These are phyloP conservation scores for Bimastos eiseni DNA, from an alignment of 2,888 invertebrate species.

Conservation along the genomic window DNA sequence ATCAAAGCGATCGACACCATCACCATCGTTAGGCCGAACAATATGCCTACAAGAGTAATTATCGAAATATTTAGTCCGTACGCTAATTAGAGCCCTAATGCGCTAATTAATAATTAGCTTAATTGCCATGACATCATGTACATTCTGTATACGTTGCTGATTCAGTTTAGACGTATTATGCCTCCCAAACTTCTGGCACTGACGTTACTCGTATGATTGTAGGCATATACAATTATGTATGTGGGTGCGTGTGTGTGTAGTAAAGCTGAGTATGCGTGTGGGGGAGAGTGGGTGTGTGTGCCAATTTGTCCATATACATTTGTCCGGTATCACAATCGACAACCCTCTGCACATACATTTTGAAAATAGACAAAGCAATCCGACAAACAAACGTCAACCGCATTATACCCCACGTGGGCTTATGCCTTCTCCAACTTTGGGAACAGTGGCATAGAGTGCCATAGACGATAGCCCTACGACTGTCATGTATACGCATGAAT, in stretches of 20 bases:
- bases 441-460: no score
- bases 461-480: not conserved
- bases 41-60: slow-evolving; percentile 38
- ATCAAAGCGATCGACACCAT: slow-evolving; percentile 45
- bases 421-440: not conserved
- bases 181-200: not conserved
- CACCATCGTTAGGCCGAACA: slow-evolving; percentile 44
- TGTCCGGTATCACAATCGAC: not conserved
- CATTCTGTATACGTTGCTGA: not conserved
- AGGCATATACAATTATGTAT: not conserved
- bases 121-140: not conserved
- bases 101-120: not conserved
- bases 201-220: not conserved
- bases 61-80: not conserved
- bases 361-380: not conserved
- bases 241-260: not conserved
- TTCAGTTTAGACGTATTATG: not conserved
- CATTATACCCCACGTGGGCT: not conserved
- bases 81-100: not conserved
- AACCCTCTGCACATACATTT: not conserved
- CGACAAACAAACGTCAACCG: not conserved
- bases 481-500: not conserved
- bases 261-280: not conserved
- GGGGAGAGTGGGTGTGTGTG: not conserved
- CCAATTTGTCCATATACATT: not conserved